These are phyloP conservation scores for Lasioglossum villosulum DNA, from an alignment of 2,888 invertebrate species.

Conservation along the genomic window DNA sequence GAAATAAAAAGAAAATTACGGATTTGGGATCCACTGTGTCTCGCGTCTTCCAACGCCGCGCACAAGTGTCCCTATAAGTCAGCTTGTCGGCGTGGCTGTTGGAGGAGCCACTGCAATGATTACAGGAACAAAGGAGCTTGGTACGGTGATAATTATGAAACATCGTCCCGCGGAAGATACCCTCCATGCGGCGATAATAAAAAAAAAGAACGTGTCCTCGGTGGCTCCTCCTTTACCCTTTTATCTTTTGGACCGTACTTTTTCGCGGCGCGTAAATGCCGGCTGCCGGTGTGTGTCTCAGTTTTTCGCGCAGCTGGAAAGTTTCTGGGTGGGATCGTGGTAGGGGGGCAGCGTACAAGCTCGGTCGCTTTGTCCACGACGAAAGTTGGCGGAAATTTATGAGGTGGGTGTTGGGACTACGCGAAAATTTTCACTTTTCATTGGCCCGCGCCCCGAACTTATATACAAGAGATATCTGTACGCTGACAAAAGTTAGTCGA, in stretches of 20 bases:
- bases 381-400: slow-evolving; percentile 54
- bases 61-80: neutral
- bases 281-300: slow-evolving; percentile 34
- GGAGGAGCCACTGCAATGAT: slow-evolving; percentile 3
- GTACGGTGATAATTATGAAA: slow-evolving; percentile 41
- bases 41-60: neutral
- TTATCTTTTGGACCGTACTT: neutral
- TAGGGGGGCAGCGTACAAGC: slow-evolving; percentile 71
- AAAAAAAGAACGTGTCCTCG: neutral
- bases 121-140: slow-evolving; percentile 1
- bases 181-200: neutral
- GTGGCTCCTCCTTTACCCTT: neutral
- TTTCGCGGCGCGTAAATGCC: slow-evolving; percentile 38
- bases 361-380: slow-evolving; percentile 77
- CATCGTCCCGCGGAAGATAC: slow-evolving; percentile 25
- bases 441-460: slow-evolving; percentile 38
- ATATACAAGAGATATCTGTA: slow-evolving; percentile 20
- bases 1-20: neutral
- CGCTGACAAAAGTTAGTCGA: slow-evolving; percentile 33
- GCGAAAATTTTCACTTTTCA: slow-evolving; percentile 57
- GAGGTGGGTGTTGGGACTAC: slow-evolving; percentile 23
- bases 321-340: slow-evolving; percentile 5
- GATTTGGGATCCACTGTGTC: no score
- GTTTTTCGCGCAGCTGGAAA: slow-evolving; percentile 49
- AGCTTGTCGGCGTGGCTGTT: neutral